Base-by-base conservation (phyloP, 2,888 invertebrate species). In the Brachynemurus nebulosus region DNA sequence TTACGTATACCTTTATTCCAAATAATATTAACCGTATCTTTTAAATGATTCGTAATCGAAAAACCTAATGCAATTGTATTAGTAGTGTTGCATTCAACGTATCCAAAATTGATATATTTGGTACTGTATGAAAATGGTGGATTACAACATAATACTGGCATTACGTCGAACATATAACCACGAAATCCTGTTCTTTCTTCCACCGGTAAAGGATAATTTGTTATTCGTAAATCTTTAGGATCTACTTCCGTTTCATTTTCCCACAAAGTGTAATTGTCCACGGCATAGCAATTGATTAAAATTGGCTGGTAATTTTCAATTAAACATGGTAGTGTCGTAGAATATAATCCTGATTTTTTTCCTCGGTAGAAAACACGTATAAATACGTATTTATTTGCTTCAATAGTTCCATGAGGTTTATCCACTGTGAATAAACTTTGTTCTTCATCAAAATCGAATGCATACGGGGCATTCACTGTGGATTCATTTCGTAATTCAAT, bases 61-160 rank as follows among this genome's bases (percentile, higher is more conserved):
- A 52, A 50, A 2, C 49, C 49, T 2, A 50, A 42, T n/a, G 50
- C 50, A 14, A 40, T 42, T 1, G 44, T 40, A 12, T 27, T 45
- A 33, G 39, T 40, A 8, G 35, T 35, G 16, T 23, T 43, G n/a
- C 36, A 27, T 14, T 46, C 44, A 9, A 40, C 14, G 18, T 27
- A 51, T 17, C 61, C 64, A 49, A 66, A 64, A 51, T 66, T 59
- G 14, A 67, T 50, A 40, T 53, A 59, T 37, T 48, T 53, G 2
- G 50, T 48, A 11, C 57, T 62, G 5, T 65, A 45, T 5, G 59
- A 59, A 44, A 63, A 51, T 9, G 57, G 57, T 8, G 57, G 57
- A 40, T 50, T 43, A 12, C 50, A 46, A 5, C 47, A 44, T 11
- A 48, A 42, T 18, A 47, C 45, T 17, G 41, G 46, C 8, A 51